Evolutionary conservation across 2,888 invertebrate genomes (phyloP).

Genomic region (Lasioglossum leucozonium): DNA sequence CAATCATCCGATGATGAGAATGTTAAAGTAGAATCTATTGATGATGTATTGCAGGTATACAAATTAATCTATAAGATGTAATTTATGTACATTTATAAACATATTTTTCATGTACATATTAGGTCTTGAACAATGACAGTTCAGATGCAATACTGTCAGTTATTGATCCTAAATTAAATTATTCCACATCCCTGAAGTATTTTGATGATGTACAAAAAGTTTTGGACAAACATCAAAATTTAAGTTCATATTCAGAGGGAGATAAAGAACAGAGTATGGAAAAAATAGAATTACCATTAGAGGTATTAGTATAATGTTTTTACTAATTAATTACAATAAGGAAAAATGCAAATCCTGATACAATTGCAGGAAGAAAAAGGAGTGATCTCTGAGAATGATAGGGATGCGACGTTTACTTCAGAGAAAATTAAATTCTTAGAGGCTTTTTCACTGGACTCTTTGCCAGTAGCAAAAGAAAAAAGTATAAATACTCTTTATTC

Average conservation of each 20-base stretch:
- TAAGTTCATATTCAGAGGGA: background rate
- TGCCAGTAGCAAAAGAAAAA: slow-evolving; percentile 27
- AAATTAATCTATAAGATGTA: background rate
- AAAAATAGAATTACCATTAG: background rate
- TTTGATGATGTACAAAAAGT: slow-evolving; percentile 55
- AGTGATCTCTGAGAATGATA: slow-evolving; percentile 1
- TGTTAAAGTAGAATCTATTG: background rate
- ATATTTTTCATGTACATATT: background rate
- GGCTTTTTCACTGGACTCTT: slow-evolving; percentile 64
- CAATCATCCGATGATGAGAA: background rate
- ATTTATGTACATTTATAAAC: background rate
- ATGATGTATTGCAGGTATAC: slow-evolving; percentile 48
- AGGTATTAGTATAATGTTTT: slow-evolving; percentile 13
- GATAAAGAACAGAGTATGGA: background rate
- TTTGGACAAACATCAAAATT: slow-evolving; percentile 3
- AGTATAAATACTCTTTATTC: slow-evolving; percentile 41
- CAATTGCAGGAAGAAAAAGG: slow-evolving; percentile 25
- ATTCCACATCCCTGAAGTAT: slow-evolving; percentile 55
- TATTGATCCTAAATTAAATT: slow-evolving; percentile 53
- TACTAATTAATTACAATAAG: background rate
- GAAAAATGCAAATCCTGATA: slow-evolving; percentile 17
- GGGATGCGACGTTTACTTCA: slow-evolving; percentile 26
- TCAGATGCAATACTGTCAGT: background rate
- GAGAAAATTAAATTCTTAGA: slow-evolving; percentile 67
- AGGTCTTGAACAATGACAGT: slow-evolving; percentile 40